Evolutionary conservation across 1,140 invertebrate genomes (phyloP), one percentile per base, ranked within the genome.

Genomic region (Drosophila hydei): DNA sequence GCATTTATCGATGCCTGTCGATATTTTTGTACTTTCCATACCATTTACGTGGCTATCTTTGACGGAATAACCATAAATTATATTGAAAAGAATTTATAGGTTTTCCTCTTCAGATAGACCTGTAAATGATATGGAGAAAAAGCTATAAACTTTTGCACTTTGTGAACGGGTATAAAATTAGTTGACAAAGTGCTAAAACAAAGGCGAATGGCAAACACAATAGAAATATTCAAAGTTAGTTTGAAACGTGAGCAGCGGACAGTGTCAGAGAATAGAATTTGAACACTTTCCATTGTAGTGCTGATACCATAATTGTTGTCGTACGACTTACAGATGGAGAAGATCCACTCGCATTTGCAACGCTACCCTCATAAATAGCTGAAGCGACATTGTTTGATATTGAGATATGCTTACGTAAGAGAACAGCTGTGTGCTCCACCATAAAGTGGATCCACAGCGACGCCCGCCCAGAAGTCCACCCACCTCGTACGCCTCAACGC

Each of bases 401-500:
- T 67, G 30, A 33, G 45, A 67, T 50, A 68, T 68, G 56, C 33
- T 68, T 68, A 61, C 56, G 58, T 56, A 61, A 52, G 45, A 23
- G 21, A 55, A 55, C 51, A 43, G 27, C 61, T 52, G 25, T 12
- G 12, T 51, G 7, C 25, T 51, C 19, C n/a, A 11, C 25, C 5
- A 9, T n/a, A 25, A 36, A 5, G 14, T 43, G 52, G n/a, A 50
- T 21, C 38, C 18, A 36, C 42, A 67, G 55, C 51, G 63, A 21
- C 60, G 45, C 59, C 45, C 63, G 63, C 63, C 4, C 23, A 30
- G 48, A 38, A 30, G 43, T 8, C 65, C 65, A 58, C 56, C 56
- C 65, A 63, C 51, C 45, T 48, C 52, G 21, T 8, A 55, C 50
- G 50, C 60, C 60, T 63, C 47, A 18, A 62, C 51, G 59, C 59